These are phyloP conservation scores for Protobothrops mucrosquamatus DNA, from an alignment of 2,113 vertebrate species.

Conservation along the genomic window DNA sequence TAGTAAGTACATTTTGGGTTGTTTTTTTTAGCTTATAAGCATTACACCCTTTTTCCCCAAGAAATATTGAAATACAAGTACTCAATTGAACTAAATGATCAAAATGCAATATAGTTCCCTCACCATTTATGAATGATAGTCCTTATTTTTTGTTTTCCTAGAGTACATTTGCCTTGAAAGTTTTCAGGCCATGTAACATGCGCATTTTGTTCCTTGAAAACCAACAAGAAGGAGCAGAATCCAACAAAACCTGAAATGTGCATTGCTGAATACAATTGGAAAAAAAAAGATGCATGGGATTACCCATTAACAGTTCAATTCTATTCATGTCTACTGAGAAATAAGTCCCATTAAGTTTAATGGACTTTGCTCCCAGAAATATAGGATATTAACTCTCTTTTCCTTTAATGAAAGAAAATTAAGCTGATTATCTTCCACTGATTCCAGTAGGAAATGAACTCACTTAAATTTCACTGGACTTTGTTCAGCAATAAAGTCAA, in stretches of 20 bases:
- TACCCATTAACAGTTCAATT: neutral
- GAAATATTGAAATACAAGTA: neutral
- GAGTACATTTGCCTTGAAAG: neutral
- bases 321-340: neutral
- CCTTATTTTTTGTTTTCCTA: constrained; percentile 16
- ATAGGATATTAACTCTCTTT: neutral
- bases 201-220: constrained; percentile 1
- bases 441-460: neutral
- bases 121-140: neutral
- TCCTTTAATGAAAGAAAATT: neutral
- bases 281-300: neutral
- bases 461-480: neutral
- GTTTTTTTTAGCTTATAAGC: constrained; percentile 31
- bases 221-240: neutral
- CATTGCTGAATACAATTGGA: neutral
- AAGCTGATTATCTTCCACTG: neutral
- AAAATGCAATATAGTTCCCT: neutral
- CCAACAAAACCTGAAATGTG: neutral
- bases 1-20: constrained; percentile 38
- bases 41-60: neutral
- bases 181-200: constrained; percentile 2
- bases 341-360: neutral
- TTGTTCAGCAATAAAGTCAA: constrained; percentile 19
- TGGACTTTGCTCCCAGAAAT: neutral
- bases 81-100: constrained; percentile 24